These are phyloP conservation scores for Ascidia mentula DNA, from an alignment of 23 tunicate genomes.

Conservation along the genomic window DNA sequence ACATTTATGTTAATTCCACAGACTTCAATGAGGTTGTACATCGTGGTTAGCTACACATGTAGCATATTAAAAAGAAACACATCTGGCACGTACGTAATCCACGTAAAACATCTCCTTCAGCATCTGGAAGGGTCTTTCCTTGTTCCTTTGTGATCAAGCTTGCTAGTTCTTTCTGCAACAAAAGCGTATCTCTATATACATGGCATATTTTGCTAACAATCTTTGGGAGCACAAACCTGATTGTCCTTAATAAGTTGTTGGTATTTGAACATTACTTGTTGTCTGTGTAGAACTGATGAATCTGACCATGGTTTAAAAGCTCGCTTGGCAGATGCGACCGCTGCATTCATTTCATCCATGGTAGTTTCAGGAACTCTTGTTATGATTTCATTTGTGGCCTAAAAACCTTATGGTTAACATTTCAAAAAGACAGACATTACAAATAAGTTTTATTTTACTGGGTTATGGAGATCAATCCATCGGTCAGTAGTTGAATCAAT, in stretches of 20 bases:
- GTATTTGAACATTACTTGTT: slow-evolving; percentile 96
- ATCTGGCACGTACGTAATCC: slow-evolving; percentile 85
- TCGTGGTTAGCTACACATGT: too few species aligned
- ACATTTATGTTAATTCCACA: too few species aligned
- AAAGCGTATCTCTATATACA: background rate
- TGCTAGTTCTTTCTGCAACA: slow-evolving; percentile 78
- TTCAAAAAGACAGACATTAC: background rate
- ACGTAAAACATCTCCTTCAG: slow-evolving; percentile 97
- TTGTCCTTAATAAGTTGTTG: slow-evolving; percentile 96
- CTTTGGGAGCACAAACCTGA: slow-evolving; percentile 19
- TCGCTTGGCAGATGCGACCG: slow-evolving; percentile 77
- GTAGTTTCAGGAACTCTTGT: slow-evolving; percentile 92
- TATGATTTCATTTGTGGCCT: slow-evolving; percentile 95
- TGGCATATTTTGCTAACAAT: background rate
- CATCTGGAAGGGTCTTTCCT: slow-evolving; percentile 96
- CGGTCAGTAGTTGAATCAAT: slow-evolving; percentile 77
- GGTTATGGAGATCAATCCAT: slow-evolving; percentile 92
- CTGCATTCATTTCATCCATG: slow-evolving; percentile 89
- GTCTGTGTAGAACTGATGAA: slow-evolving; percentile 70
- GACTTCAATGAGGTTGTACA: too few species aligned
- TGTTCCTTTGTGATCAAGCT: slow-evolving; percentile 83
- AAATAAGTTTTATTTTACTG: slow-evolving; percentile 49
- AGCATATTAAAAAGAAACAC: too few species aligned
- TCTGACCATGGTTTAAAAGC: slow-evolving; percentile 83
- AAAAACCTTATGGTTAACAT: background rate